Percentiles rank a stretch among this genome's conserved stretches.
phyloP scores from a whole-genome alignment of 2,888 invertebrate species.

The Phrixothrix hirtus region DNA sequence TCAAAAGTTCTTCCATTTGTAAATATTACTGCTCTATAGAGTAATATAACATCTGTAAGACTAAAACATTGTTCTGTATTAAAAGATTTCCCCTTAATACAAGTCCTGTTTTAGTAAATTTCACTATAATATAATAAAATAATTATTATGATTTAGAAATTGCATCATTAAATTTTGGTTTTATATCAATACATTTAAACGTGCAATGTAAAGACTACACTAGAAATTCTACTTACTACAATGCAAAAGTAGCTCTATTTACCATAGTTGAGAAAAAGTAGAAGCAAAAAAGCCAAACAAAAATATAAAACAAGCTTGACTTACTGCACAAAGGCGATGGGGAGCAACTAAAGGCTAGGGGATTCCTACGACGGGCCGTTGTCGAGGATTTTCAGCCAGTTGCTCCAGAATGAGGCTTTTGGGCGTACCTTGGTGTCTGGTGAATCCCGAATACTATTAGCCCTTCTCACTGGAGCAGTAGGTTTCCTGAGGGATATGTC shows the following conservation, averaged over 20 bases:
- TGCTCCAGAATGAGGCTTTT: conserved; percentile 72
- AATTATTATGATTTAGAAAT: neutral
- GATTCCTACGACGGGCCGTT: conserved; percentile 58
- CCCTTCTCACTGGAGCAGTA: conserved; percentile 42
- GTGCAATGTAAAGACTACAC: neutral
- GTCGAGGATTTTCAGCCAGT: conserved; percentile 64
- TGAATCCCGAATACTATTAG: conserved; percentile 51
- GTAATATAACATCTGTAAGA: too few species aligned
- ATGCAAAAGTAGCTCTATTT: neutral
- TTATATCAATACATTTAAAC: neutral
- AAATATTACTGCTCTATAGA: too few species aligned
- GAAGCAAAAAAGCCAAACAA: conserved; percentile 44
- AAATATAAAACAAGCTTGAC: conserved; percentile 54
- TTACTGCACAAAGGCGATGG: conserved; percentile 53
- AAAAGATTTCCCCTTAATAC: too few species aligned
- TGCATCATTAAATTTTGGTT: neutral
- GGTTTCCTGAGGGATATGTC: conserved; percentile 44
- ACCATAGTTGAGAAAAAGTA: neutral
- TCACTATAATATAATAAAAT: neutral
- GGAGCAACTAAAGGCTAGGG: conserved; percentile 49
- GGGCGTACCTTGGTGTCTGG: conserved; percentile 72
- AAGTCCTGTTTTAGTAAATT: neutral
- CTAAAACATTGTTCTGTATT: too few species aligned
- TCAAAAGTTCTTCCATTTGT: too few species aligned
- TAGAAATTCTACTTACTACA: conserved; percentile 25